Percentiles rank a stretch among this genome's conserved stretches.
phyloP scores from a whole-genome alignment of 2,113 vertebrate species.

The Girardinichthys multiradiatus region DNA sequence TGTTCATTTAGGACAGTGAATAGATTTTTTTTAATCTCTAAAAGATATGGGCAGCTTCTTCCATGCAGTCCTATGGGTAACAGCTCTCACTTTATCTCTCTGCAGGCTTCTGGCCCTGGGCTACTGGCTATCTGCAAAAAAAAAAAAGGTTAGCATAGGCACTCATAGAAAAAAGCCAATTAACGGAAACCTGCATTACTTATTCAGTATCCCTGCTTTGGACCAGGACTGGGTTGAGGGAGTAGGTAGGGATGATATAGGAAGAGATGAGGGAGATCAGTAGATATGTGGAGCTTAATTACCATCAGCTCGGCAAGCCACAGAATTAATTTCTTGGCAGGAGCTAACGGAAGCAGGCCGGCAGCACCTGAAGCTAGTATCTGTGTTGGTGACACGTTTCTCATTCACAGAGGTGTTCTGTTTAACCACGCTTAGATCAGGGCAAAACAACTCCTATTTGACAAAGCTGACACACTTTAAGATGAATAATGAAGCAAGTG shows the following conservation, averaged over 20 bases:
- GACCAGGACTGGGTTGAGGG: constrained; percentile 50
- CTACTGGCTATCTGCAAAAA: constrained; percentile 38
- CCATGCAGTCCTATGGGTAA: constrained; percentile 28
- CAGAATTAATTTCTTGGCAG: constrained; percentile 61
- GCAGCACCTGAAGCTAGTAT: constrained; percentile 35
- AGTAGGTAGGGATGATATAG: constrained; percentile 51
- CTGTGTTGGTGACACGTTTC: constrained; percentile 55
- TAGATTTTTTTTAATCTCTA: background rate
- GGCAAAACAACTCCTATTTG: constrained; percentile 38
- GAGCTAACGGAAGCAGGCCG: constrained; percentile 25
- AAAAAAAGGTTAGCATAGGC: constrained; percentile 72
- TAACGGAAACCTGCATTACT: constrained; percentile 79
- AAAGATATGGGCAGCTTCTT: constrained; percentile 8
- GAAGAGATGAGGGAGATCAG: constrained; percentile 75
- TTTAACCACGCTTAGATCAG: constrained; percentile 61
- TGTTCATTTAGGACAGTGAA: background rate
- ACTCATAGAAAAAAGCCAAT: constrained; percentile 79
- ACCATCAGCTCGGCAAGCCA: constrained; percentile 66
- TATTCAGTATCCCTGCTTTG: constrained; percentile 72
- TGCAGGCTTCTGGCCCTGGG: constrained; percentile 59
- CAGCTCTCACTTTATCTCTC: constrained; percentile 59
- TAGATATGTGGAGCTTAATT: constrained; percentile 81
- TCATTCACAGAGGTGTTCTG: constrained; percentile 53
- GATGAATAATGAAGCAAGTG: constrained; percentile 55
- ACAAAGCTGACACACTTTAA: constrained; percentile 48